Conservation (phyloP, 2,888 invertebrate genomes). For the Apamea monoglypha region DNA sequence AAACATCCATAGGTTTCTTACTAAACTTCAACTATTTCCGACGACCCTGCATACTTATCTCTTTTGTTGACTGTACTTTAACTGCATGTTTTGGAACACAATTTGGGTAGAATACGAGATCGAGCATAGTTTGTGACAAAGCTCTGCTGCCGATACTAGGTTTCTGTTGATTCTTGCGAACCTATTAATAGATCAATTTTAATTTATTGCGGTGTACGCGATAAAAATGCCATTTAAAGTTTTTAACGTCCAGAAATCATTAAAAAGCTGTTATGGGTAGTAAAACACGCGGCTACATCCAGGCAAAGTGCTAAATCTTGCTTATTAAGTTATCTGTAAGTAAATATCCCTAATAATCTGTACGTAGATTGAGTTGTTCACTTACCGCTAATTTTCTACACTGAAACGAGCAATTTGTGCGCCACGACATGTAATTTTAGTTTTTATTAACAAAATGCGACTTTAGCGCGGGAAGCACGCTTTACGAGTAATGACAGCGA, state of each 20-base stretch:
- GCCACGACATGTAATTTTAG: constrained; percentile 63
- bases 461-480: constrained; percentile 50
- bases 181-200: constrained; percentile 63
- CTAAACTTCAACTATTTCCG: too few relatives aligned
- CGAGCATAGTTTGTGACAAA: not conserved
- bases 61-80: not conserved
- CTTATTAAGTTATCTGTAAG: constrained; percentile 80
- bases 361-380: constrained; percentile 71
- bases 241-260: constrained; percentile 72
- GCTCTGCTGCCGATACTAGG: not conserved
- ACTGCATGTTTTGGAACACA: not conserved
- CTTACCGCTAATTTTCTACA: constrained; percentile 69
- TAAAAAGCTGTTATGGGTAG: constrained; percentile 75
- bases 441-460: constrained; percentile 62
- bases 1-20: too few relatives aligned
- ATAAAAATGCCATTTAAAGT: constrained; percentile 68
- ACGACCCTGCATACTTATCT: too few relatives aligned
- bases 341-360: constrained; percentile 75
- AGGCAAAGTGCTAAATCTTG: constrained; percentile 76
- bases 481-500: constrained; percentile 59
- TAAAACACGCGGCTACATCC: constrained; percentile 72
- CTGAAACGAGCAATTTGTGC: constrained; percentile 67
- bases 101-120: too few relatives aligned
- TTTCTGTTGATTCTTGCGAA: constrained; percentile 2
- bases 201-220: constrained; percentile 68